phyloP scores from a whole-genome alignment of 2,113 vertebrate genomes.

The Lampris megalopsis region DNA sequence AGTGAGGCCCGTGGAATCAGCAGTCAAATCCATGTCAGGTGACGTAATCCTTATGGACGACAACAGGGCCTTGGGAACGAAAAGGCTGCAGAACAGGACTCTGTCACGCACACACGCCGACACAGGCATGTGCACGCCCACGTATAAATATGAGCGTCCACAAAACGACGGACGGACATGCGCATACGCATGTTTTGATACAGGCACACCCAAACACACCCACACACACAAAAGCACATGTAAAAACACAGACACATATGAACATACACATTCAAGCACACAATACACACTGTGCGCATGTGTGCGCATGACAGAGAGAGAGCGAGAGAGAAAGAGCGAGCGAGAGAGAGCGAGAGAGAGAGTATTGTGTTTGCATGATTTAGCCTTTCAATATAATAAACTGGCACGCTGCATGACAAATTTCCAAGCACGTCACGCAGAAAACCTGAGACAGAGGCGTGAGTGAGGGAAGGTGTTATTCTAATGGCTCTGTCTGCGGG shows the following conservation, averaged over 20 bases:
- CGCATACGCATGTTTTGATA: background rate
- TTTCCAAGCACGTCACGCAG: no score
- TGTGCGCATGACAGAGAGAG: background rate
- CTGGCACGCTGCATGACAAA: no score
- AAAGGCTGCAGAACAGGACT: constrained; percentile 41
- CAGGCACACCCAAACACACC: constrained; percentile 1
- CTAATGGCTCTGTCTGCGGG: background rate
- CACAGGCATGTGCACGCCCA: background rate
- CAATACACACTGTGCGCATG: no score
- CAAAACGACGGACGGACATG: no score
- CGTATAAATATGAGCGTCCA: background rate
- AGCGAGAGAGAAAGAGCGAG: no score
- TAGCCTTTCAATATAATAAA: no score
- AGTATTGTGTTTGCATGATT: no score
- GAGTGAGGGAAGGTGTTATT: constrained; percentile 21
- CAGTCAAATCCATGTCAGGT: constrained; percentile 73
- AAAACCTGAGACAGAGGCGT: background rate
- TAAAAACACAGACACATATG: background rate
- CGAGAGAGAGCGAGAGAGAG: background rate
- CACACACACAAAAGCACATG: background rate
- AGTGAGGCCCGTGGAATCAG: constrained; percentile 30
- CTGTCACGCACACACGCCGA: constrained; percentile 1
- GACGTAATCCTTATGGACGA: constrained; percentile 66
- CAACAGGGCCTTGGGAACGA: constrained; percentile 58
- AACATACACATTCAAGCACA: background rate